A percentile compares a stretch with the other conserved stretches of the same genome.
These are phyloP conservation scores for Heliconius erato DNA, from an alignment of 2,888 invertebrate genomes.

Conservation along the genomic window DNA sequence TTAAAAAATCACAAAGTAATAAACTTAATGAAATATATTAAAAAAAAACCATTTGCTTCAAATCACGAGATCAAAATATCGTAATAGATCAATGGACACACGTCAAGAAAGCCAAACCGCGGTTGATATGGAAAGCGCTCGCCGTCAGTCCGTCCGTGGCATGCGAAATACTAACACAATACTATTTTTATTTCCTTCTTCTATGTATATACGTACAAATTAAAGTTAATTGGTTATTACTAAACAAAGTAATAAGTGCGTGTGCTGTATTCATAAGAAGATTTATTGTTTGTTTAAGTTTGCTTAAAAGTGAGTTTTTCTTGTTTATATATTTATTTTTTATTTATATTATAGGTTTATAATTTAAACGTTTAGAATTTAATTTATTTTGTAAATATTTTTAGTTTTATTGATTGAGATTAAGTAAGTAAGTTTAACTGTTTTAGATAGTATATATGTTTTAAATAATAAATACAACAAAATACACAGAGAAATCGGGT, in stretches of 20 bases:
- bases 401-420: too few species aligned
- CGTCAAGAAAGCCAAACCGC: constrained; percentile 60
- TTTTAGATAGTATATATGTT: too few species aligned
- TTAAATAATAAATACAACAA: too few species aligned
- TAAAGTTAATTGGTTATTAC: not conserved
- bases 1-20: too few species aligned
- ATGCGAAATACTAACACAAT: constrained; percentile 58
- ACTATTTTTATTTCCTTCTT: constrained; percentile 36
- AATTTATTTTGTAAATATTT: too few species aligned
- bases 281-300: not conserved
- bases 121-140: constrained; percentile 53
- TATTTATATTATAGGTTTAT: not conserved
- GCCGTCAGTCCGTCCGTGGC: constrained; percentile 65
- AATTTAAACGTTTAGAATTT: too few species aligned
- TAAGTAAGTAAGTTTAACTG: too few species aligned
- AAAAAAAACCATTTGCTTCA: not conserved
- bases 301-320: not conserved
- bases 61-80: not conserved
- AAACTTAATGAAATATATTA: not conserved
- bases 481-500: too few species aligned
- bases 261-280: not conserved
- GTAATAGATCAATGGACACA: constrained; percentile 56
- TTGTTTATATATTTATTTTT: not conserved
- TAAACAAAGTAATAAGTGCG: not conserved
- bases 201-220: not conserved